Base-by-base conservation (phyloP, 2,888 invertebrate species). In the Pyrgus malvae region DNA sequence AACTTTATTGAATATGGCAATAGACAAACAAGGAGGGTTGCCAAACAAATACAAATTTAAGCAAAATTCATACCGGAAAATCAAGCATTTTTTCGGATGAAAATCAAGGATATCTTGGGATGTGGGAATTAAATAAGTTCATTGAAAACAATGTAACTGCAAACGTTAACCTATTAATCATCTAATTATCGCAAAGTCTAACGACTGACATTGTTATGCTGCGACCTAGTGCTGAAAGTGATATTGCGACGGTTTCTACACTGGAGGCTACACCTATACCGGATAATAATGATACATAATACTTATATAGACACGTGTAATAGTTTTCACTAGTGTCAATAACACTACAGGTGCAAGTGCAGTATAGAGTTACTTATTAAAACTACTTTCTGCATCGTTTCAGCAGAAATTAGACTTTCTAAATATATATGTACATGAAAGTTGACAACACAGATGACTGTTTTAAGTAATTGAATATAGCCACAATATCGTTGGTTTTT, bases 251-350 rank as follows among this genome's bases (percentile, higher is more conserved):
- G 11, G 17, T 48, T 17, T 37, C 48, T 31, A 12, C 33, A 33
- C 45, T 12, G 31, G 31, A 31, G 33, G 12, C 21, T 33, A 33
- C 12, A 25, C 25, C 41, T 48, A 48, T 16, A 16, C 37, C 9
- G 7, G 37, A 25, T 21, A 48, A 12, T 8, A 8, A n/a, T 37
- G 37, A 37, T 9, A 37, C 3, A 9, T 9, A 14, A 37, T 17
- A 37, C 37, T 8, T 37, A 27, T 9, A 37, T 25, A 7, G 14
- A 44, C 16, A 11, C 19, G 29, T 31, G 23, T 12, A 23, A 17
- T 12, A 23, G 37, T 48, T 48, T 48, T 48, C 48, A 17, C 48
- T 12, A 29, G 48, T 48, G 48, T 48, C 48, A 21, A 38, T 48
- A 38, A 40, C 48, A 33, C 17, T 33, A 27, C 48, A 40, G 40